Base-by-base conservation (phyloP, 2,888 invertebrate species). In the Drosophila peninsularis region DNA sequence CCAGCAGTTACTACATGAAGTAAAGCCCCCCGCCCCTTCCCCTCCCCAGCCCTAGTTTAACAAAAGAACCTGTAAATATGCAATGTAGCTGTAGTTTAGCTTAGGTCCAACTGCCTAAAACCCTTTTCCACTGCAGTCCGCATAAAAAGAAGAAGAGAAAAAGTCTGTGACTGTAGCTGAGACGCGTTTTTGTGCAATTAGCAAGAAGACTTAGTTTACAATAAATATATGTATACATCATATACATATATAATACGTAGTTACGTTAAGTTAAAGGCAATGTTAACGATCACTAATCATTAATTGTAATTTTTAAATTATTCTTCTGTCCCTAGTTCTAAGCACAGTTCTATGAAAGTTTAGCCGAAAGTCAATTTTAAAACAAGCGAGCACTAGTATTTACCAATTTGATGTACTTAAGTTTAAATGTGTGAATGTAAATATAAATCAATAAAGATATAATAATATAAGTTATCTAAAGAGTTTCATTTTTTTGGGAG, bases 1-100 rank as follows among this genome's bases (percentile, higher is more conserved):
- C 95, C 14, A 94, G 94, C 75, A 90, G 90, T 74, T 92, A 92
- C 77, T 92, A 92, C 65, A 92, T 92, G 92, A 92, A 92, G 80
- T 92, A 82, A 71, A 42, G 17, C 17, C 34, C 13, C 19, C 10
- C 5, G 13, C 17, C 34, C 13, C 19, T 9, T 5, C 14, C 3
- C 34, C 42, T 14, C n/a, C 27, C 41, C 19, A 19, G 21, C 21
- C 42, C 41, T 61, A 52, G 60, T 30, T 58, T 42, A 64, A 49
- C 19, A 58, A 56, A 62, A 41, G 58, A 63, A 63, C 76, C 80
- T 85, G 86, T 83, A 83, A 65, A 83, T 84, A 84, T 49, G 67
- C 64, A 68, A 65, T 73, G 55, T 73, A 73, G 56, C 24, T 30
- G n/a, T 71, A 63, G 27, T 4, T 52, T 36, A 53, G 61, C 3